Evolutionary conservation across 2,113 vertebrate species (phyloP).

Genomic region (Daphoenositta chrysoptera): DNA sequence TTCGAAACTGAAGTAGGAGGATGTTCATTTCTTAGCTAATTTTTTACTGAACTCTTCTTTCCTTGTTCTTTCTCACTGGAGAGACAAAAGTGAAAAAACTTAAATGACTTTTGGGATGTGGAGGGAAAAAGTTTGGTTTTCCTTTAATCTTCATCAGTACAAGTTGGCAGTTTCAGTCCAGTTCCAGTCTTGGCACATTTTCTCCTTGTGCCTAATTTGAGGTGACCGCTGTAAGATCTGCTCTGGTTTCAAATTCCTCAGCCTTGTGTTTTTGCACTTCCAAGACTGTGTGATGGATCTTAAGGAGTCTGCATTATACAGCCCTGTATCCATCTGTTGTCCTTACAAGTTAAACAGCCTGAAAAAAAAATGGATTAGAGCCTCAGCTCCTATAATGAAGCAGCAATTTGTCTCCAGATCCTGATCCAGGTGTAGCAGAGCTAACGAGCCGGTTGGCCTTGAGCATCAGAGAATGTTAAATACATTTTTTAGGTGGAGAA

Average conservation of each 20-base stretch:
- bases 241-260: slow-evolving; percentile 38
- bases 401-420: slow-evolving; percentile 66
- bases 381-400: slow-evolving; percentile 69
- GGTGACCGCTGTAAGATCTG: slow-evolving; percentile 36
- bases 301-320: slow-evolving; percentile 46
- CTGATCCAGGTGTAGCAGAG: slow-evolving; percentile 60
- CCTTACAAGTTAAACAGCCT: slow-evolving; percentile 68
- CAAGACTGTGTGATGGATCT: slow-evolving; percentile 26
- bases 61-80: neutral
- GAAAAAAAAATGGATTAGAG: slow-evolving; percentile 64
- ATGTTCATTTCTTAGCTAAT: neutral
- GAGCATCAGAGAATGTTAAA: slow-evolving; percentile 48
- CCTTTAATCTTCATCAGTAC: slow-evolving; percentile 23
- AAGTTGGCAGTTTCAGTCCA: neutral
- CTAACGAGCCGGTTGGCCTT: slow-evolving; percentile 61
- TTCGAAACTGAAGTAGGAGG: neutral
- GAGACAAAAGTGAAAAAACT: neutral
- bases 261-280: slow-evolving; percentile 33
- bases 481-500: neutral
- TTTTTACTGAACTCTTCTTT: neutral
- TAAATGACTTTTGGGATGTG: neutral
- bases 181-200: slow-evolving; percentile 21
- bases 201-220: slow-evolving; percentile 27
- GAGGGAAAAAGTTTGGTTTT: neutral
- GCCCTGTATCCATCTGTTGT: slow-evolving; percentile 62